Conservation (phyloP, 1,140 invertebrate genomes). For the Schmidtea mediterranea region DNA sequence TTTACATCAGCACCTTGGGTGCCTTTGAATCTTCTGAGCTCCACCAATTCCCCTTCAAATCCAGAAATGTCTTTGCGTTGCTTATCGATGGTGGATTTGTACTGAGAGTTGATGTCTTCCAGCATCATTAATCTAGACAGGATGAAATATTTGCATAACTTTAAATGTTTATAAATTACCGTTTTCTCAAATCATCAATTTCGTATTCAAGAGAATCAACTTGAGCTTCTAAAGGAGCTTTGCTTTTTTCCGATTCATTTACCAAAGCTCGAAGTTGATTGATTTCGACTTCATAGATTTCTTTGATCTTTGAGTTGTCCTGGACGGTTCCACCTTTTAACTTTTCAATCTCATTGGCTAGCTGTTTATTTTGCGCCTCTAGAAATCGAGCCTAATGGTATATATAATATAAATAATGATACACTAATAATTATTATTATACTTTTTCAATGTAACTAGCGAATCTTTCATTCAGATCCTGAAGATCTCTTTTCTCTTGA, state of each 20-base stretch:
- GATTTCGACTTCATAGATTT: constrained; percentile 30
- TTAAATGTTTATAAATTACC: constrained; percentile 3
- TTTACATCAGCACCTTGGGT: background rate
- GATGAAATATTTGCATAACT: too few relatives aligned
- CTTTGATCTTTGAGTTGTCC: constrained; percentile 26
- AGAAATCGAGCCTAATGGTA: constrained; percentile 16
- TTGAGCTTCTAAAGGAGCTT: constrained; percentile 16
- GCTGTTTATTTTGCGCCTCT: constrained; percentile 29
- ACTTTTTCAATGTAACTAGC: constrained; percentile 11
- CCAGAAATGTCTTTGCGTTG: background rate
- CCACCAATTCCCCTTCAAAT: constrained; percentile 1
- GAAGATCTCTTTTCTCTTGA: constrained; percentile 10
- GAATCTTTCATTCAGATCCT: constrained; percentile 11
- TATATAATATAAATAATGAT: too few relatives aligned
- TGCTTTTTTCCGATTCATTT: constrained; percentile 20
- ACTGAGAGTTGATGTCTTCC: too few relatives aligned
- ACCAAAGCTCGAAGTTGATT: constrained; percentile 17
- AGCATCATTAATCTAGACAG: too few relatives aligned
- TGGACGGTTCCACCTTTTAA: constrained; percentile 27
- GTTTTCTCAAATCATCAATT: background rate
- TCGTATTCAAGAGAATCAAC: constrained; percentile 11
- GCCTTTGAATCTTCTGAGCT: background rate
- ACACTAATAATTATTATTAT: too few relatives aligned
- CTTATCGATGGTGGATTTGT: too few relatives aligned
- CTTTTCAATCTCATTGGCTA: constrained; percentile 27